Evolutionary conservation across 2,113 vertebrate species (phyloP).

Genomic region (Cololabis saira): DNA sequence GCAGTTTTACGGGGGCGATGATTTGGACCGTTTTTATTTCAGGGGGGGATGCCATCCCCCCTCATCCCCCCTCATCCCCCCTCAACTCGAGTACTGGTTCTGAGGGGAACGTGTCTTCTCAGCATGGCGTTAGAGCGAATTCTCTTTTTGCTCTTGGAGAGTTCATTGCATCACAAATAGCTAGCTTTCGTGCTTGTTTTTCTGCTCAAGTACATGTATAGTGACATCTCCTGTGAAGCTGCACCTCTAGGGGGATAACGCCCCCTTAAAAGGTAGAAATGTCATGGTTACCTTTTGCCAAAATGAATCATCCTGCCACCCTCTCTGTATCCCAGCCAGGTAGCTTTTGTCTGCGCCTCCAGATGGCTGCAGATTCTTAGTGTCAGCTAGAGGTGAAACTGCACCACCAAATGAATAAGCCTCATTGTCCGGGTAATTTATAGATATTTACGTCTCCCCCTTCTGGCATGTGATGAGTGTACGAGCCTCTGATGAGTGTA

Average conservation of each 20-base stretch:
- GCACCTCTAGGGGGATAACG: not conserved
- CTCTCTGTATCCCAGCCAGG: constrained; percentile 20
- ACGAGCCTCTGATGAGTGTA: constrained; percentile 73
- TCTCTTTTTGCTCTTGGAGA: constrained; percentile 22
- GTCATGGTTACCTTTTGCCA: constrained; percentile 1
- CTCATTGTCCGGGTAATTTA: constrained; percentile 81
- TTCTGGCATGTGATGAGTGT: constrained; percentile 73
- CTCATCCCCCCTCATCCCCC: too few species aligned
- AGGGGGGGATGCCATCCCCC: too few species aligned
- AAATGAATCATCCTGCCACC: constrained; percentile 6
- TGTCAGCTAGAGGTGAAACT: constrained; percentile 80
- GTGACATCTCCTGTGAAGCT: not conserved
- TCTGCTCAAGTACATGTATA: not conserved
- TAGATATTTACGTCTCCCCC: constrained; percentile 77
- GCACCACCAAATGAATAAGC: constrained; percentile 79
- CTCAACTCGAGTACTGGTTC: too few species aligned
- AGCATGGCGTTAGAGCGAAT: constrained; percentile 28
- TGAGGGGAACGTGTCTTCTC: constrained; percentile 28
- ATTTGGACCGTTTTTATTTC: too few species aligned
- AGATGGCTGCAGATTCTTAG: constrained; percentile 43
- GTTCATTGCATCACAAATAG: constrained; percentile 19
- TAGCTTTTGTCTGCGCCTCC: constrained; percentile 45
- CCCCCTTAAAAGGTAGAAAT: not conserved
- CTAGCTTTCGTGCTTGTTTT: not conserved
- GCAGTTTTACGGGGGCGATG: too few species aligned